Percentiles rank a stretch among this genome's conserved stretches.
Conservation (phyloP, 2,888 invertebrate species). For the Agrilus mali region DNA sequence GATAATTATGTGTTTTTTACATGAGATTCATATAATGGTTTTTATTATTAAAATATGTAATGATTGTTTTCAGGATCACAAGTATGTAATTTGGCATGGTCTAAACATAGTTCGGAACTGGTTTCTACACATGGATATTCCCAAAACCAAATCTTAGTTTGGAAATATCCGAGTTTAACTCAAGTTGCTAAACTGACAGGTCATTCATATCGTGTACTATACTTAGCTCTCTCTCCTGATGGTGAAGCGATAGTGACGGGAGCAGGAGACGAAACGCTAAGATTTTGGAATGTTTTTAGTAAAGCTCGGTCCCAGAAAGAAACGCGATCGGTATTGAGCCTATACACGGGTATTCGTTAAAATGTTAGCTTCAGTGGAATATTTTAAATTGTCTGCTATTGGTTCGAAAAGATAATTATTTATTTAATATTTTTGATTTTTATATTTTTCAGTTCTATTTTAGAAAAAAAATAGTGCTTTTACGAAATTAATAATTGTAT, state of each 20-base stretch:
- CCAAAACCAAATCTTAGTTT: slow-evolving; percentile 96
- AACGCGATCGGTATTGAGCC: slow-evolving; percentile 83
- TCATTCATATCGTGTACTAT: slow-evolving; percentile 90
- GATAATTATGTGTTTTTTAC: too few species aligned
- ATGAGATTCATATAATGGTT: too few species aligned
- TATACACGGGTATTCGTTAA: slow-evolving; percentile 80
- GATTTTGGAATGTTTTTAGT: slow-evolving; percentile 99
- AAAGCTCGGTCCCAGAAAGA: slow-evolving; percentile 92
- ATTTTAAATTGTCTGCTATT: too few species aligned
- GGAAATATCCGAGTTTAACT: slow-evolving; percentile 96
- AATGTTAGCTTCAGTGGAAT: background rate
- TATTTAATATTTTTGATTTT: too few species aligned
- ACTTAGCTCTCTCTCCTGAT: slow-evolving; percentile 92
- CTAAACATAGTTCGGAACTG: slow-evolving; percentile 93
- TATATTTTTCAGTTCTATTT: too few species aligned
- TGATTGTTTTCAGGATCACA: slow-evolving; percentile 59
- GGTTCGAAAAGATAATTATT: too few species aligned
- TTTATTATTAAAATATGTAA: too few species aligned
- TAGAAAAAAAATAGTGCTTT: too few species aligned
- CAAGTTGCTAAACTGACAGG: slow-evolving; percentile 96
- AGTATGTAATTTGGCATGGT: slow-evolving; percentile 98
- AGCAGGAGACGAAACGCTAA: slow-evolving; percentile 93
- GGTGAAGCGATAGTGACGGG: slow-evolving; percentile 98
- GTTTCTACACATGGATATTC: slow-evolving; percentile 98
- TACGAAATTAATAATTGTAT: too few species aligned